phyloP scores from a whole-genome alignment of 1,140 invertebrate species.

The Nymphalis io region DNA sequence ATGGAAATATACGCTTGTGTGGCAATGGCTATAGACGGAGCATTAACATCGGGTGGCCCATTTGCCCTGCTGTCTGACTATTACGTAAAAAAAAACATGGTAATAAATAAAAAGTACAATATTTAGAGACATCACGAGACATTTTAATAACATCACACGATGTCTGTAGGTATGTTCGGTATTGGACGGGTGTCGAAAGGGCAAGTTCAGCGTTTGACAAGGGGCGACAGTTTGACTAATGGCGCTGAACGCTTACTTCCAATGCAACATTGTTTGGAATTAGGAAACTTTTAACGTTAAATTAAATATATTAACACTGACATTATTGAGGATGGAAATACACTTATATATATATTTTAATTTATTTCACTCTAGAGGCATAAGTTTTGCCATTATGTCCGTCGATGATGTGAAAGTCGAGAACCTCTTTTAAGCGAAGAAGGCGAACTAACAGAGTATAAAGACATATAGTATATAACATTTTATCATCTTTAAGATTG shows the following conservation, averaged over 20 bases:
- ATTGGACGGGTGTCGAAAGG: slow-evolving; percentile 62
- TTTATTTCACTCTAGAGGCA: no score
- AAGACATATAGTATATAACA: no score
- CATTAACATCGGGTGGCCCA: no score
- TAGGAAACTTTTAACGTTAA: slow-evolving; percentile 33
- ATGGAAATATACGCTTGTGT: no score
- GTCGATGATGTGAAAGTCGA: no score
- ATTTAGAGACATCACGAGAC: slow-evolving; percentile 6
- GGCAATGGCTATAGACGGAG: no score
- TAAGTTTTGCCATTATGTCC: no score
- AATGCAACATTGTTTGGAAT: slow-evolving; percentile 39
- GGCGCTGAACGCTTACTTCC: slow-evolving; percentile 48
- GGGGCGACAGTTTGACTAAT: slow-evolving; percentile 76
- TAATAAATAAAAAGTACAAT: not conserved
- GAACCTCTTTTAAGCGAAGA: no score
- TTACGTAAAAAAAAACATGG: no score
- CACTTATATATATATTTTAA: not conserved
- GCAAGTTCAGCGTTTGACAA: slow-evolving; percentile 70
- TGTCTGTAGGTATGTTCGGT: slow-evolving; percentile 54
- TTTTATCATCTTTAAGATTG: no score
- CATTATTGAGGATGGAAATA: not conserved
- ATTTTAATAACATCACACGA: slow-evolving; percentile 62
- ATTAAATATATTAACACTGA: slow-evolving; percentile 18
- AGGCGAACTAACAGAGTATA: no score
- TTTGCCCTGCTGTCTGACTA: no score